These are phyloP conservation scores for Babylonia areolata DNA, from an alignment of 1,140 invertebrate species.

Conservation along the genomic window DNA sequence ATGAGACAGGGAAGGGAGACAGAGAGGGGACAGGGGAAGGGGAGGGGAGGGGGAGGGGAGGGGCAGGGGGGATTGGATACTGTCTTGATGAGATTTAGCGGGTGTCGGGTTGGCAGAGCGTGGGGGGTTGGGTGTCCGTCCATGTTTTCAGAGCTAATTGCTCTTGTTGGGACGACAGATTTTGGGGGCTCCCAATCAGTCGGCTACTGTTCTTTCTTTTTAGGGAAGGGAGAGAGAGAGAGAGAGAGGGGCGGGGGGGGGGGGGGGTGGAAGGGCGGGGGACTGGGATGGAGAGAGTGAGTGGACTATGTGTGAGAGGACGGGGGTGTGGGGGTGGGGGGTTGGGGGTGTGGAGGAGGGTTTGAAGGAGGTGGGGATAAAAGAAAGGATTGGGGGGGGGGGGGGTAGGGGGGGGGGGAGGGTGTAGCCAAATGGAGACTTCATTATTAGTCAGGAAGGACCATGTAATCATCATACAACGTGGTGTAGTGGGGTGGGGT, in stretches of 20 bases:
- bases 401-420: not conserved
- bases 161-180: constrained; percentile 1
- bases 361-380: too few species aligned
- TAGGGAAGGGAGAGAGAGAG: not conserved
- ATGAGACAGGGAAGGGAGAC: not conserved
- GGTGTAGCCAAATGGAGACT: not conserved
- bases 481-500: not conserved
- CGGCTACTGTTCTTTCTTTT: not conserved
- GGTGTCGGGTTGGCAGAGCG: not conserved
- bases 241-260: not conserved
- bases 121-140: not conserved
- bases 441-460: not conserved
- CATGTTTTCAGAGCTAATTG: constrained; percentile 7
- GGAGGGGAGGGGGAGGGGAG: not conserved
- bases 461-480: not conserved
- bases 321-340: too few species aligned
- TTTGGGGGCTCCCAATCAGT: not conserved
- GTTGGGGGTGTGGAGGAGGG: too few species aligned
- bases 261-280: not conserved
- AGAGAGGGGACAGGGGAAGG: not conserved
- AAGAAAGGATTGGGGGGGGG: too few species aligned
- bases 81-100: constrained; percentile 11
- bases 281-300: not conserved
- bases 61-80: not conserved
- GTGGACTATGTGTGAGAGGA: not conserved